Evolutionary conservation across 1,140 invertebrate species (phyloP).

Genomic region (Drosophila navojoa): DNA sequence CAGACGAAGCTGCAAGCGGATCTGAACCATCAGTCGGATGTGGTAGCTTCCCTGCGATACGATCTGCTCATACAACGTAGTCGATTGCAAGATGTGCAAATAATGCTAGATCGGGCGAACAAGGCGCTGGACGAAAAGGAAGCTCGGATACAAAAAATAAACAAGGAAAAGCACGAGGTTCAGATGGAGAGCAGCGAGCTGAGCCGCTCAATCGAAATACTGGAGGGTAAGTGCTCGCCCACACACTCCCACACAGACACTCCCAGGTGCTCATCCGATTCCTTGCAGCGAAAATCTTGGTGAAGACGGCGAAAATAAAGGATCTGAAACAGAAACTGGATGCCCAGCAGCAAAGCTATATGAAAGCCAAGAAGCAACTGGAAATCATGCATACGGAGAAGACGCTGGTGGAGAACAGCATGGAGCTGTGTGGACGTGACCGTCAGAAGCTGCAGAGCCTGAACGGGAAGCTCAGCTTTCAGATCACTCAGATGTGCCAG

Average conservation of each 20-base stretch:
- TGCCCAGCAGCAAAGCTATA: slow-evolving; percentile 86
- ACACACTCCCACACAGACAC: background rate
- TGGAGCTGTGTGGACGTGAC: slow-evolving; percentile 86
- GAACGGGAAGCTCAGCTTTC: slow-evolving; percentile 82
- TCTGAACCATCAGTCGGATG: slow-evolving; percentile 26
- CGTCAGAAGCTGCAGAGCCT: slow-evolving; percentile 86
- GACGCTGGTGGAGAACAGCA: slow-evolving; percentile 86
- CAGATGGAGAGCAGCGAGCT: slow-evolving; percentile 24
- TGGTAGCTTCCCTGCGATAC: slow-evolving; percentile 19
- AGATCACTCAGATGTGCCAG: slow-evolving; percentile 54
- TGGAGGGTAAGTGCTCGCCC: slow-evolving; percentile 47
- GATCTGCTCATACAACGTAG: slow-evolving; percentile 17
- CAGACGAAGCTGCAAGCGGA: slow-evolving; percentile 39
- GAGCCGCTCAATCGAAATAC: slow-evolving; percentile 42
- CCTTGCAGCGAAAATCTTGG: background rate
- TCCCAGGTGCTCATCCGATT: too few species aligned
- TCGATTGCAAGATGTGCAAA: slow-evolving; percentile 29
- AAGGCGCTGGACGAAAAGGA: slow-evolving; percentile 33
- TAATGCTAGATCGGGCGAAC: slow-evolving; percentile 1
- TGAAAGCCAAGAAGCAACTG: slow-evolving; percentile 87
- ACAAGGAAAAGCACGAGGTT: slow-evolving; percentile 41
- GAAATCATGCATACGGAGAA: slow-evolving; percentile 87
- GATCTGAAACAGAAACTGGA: slow-evolving; percentile 86
- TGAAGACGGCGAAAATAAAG: slow-evolving; percentile 47
- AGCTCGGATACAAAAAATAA: background rate